A percentile compares a stretch with the other conserved stretches of the same genome.
phyloP scores from a whole-genome alignment of 2,113 vertebrate species.

The Pangasianodon gigas region DNA sequence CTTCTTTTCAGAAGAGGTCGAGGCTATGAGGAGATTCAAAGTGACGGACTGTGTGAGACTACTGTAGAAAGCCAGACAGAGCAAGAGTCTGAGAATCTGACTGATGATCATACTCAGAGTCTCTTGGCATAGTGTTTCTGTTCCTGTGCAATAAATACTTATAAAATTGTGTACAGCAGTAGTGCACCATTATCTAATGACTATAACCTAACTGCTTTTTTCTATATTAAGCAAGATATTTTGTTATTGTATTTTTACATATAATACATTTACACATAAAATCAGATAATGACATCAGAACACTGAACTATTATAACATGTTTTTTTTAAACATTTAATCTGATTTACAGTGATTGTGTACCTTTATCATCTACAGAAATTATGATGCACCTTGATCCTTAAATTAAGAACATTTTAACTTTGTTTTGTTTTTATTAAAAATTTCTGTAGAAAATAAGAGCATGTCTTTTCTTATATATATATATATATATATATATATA shows the following conservation, averaged over 20 bases:
- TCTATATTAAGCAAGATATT: not conserved
- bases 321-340: not conserved
- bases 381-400: not conserved
- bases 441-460: not conserved
- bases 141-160: not conserved
- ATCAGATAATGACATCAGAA: not conserved
- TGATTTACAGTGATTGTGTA: not conserved
- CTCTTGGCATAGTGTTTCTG: not conserved
- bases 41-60: constrained; percentile 19
- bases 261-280: not conserved
- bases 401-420: not conserved
- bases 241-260: not conserved
- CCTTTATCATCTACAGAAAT: not conserved
- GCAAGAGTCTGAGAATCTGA: not conserved
- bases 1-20: not conserved
- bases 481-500: not conserved
- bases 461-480: not conserved
- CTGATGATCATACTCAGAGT: constrained; percentile 7
- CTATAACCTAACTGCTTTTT: not conserved
- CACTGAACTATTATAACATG: not conserved
- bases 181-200: no score
- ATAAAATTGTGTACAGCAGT: not conserved
- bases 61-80: constrained; percentile 31
- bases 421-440: not conserved
- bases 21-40: constrained; percentile 49